Base-by-base conservation (phyloP, 2,797 vertebrate species). In the Lindbergichthys nudifrons region DNA sequence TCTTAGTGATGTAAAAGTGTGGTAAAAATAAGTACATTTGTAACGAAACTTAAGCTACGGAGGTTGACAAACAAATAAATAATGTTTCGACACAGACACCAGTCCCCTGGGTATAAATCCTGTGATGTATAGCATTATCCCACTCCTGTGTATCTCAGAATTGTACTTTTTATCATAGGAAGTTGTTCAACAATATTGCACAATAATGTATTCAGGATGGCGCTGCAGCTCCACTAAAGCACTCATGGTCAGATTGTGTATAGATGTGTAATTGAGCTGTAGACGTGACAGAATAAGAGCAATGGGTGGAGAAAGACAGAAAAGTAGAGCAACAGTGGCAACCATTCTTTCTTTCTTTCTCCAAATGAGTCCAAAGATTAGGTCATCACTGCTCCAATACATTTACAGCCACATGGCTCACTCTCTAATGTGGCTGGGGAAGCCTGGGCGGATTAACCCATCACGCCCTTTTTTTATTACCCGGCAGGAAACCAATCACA, bases 391-490 rank as follows among this genome's bases (percentile, higher is more conserved):
- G 53, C 74, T 15, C 43, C 7, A 18, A 59, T 52, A 59, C 46
- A 63, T 66, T 74, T 73, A 54, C 48, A 76, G 52, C 19, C 63
- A 53, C 58, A 50, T 54, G 72, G 66, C 62, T 71, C 45, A 30
- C 54, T 48, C 58, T 68, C 23, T 74, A 1, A 66, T 80, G 80
- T 64, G 78, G 78, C 72, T 30, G 15, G 66, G 56, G 53, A 64
- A 60, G 67, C 46, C 36, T 13, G 52, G 15, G 58, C 52, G 65
- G 86, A 81, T 84, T 76, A 80, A 78, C 71, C 68, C 72, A 77
- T 84, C 77, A 79, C 64, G 1, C 70, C 81, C 80, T 74, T 26
- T 86, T 36, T 88, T 83, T 80, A 87, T 72, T 80, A 81, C 82
- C 57, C 56, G 16, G 72, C 75, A 75, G 47, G 70, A 59, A 71